Evolutionary conservation across 2,113 vertebrate species (phyloP).

Genomic region (Gadus macrocephalus): DNA sequence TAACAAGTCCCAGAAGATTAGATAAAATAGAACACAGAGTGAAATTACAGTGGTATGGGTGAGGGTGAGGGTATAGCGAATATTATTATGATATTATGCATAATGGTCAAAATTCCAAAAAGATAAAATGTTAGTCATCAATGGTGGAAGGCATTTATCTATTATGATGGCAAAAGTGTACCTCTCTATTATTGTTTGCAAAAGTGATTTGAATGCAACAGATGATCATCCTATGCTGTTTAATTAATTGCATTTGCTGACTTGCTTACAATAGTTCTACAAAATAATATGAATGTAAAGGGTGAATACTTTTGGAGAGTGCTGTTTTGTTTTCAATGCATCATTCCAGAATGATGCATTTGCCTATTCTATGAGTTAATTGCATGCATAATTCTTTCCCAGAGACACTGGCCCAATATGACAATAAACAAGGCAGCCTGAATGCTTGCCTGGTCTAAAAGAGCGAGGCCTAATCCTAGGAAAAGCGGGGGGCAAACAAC

Average conservation of each 20-base stretch:
- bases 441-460: constrained; percentile 35
- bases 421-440: constrained; percentile 62
- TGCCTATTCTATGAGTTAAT: constrained; percentile 45
- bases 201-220: too few species aligned
- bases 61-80: constrained; percentile 1
- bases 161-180: too few species aligned
- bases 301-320: background rate
- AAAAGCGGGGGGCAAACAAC: constrained; percentile 67
- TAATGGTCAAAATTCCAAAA: too few species aligned
- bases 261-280: too few species aligned
- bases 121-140: too few species aligned
- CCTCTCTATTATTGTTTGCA: too few species aligned
- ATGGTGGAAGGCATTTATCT: too few species aligned
- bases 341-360: constrained; percentile 24
- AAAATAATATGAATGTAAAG: too few species aligned
- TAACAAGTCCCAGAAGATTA: constrained; percentile 42
- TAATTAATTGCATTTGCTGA: too few species aligned
- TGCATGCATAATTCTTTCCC: constrained; percentile 42
- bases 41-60: constrained; percentile 14
- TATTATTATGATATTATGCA: too few species aligned
- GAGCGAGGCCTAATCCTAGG: constrained; percentile 36
- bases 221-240: too few species aligned
- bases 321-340: background rate
- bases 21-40: constrained; percentile 7
- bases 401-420: constrained; percentile 22